A percentile compares a stretch with the other conserved stretches of the same genome.
These are phyloP conservation scores for Helleia helle DNA, from an alignment of 2,888 invertebrate species.

Conservation along the genomic window DNA sequence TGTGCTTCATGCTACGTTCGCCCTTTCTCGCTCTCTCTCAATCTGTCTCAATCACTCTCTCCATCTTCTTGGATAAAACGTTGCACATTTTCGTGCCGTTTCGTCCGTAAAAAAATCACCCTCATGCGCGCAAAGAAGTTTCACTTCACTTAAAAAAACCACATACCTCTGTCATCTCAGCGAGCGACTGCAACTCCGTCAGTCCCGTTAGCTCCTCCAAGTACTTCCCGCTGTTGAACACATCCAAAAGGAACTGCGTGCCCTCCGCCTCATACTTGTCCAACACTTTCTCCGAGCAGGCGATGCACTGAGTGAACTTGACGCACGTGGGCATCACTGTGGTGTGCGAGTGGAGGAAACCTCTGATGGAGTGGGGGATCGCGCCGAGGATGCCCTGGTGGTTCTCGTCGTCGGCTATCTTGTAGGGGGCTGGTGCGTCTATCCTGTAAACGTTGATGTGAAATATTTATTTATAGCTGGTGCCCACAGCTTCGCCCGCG, in stretches of 20 bases:
- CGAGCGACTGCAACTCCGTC: conserved; percentile 73
- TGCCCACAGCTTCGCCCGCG: too few species aligned
- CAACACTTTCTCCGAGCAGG: conserved; percentile 81
- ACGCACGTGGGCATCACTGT: conserved; percentile 88
- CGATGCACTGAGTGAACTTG: conserved; percentile 93
- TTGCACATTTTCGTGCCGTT: too few species aligned
- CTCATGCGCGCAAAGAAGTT: too few species aligned
- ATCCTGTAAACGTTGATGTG: too few species aligned
- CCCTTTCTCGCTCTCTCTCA: too few species aligned
- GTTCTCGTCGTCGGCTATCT: conserved; percentile 41
- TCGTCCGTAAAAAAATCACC: too few species aligned
- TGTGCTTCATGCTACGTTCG: too few species aligned
- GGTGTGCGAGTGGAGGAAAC: conserved; percentile 88
- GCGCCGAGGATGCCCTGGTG: conserved; percentile 82
- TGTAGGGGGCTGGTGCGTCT: conserved; percentile 79
- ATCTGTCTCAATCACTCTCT: too few species aligned
- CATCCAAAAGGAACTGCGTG: conserved; percentile 83
- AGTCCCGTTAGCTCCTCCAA: conserved; percentile 92
- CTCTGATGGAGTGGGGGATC: conserved; percentile 94
- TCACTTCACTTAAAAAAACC: background rate
- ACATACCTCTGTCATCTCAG: conserved; percentile 75
- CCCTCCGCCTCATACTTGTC: conserved; percentile 61
- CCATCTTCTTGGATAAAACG: too few species aligned
- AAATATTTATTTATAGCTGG: too few species aligned
- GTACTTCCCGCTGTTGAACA: conserved; percentile 85